Conservation (phyloP, 2,888 invertebrate species). For the Acanthococcus lagerstroemiae region DNA sequence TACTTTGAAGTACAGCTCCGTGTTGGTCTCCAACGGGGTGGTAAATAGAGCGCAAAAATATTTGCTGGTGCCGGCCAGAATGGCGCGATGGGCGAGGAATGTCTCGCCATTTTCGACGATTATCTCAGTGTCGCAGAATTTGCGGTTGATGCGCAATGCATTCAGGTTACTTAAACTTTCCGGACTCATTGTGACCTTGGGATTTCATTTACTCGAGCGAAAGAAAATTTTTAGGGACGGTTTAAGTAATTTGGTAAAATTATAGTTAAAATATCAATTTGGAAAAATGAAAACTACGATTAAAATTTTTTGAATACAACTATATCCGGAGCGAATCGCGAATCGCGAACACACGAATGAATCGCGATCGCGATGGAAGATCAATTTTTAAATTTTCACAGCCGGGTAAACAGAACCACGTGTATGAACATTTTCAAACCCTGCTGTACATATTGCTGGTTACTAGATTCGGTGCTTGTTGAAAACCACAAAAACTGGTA, state of each 20-base stretch:
- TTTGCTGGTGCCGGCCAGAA: conserved; percentile 77
- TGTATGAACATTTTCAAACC: no score
- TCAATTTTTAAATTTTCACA: no score
- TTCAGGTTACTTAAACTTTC: conserved; percentile 46
- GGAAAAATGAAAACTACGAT: not conserved
- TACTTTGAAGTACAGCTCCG: conserved; percentile 14
- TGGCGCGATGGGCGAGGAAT: conserved; percentile 76
- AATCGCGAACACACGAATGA: not conserved
- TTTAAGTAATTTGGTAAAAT: not conserved
- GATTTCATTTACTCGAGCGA: not conserved
- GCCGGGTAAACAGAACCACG: no score
- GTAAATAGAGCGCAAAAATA: conserved; percentile 55
- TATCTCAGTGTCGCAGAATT: conserved; percentile 77
- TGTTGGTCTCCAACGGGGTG: conserved; percentile 18
- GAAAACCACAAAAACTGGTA: no score
- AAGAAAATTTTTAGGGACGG: not conserved
- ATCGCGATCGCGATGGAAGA: not conserved
- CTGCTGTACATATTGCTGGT: no score
- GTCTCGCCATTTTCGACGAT: conserved; percentile 62
- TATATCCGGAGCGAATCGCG: not conserved
- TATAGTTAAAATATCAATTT: not conserved
- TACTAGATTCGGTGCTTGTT: no score
- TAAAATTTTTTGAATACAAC: not conserved
- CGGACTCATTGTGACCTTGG: conserved; percentile 16
- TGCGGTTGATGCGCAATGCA: conserved; percentile 69